Conservation (phyloP, 2,888 invertebrate species). For the Gasteruption jaculator region DNA sequence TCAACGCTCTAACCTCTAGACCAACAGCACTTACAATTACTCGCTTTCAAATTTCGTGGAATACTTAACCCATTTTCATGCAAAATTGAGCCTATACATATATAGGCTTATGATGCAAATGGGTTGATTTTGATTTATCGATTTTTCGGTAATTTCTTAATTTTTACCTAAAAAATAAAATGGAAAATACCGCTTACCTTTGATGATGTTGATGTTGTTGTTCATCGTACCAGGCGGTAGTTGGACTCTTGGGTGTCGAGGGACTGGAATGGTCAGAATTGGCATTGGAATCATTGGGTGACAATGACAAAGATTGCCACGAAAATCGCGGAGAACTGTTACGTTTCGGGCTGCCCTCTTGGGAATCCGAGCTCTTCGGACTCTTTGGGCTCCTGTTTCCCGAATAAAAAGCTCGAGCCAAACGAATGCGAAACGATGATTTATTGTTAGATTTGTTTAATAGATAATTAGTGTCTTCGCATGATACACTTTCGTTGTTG, state of each 20-base stretch:
- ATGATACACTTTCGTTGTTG: too few species aligned
- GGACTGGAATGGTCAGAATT: constrained; percentile 13
- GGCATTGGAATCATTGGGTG: constrained; percentile 6
- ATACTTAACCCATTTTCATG: too few species aligned
- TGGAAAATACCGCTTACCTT: neutral
- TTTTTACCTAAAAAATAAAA: neutral
- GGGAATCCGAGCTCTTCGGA: constrained; percentile 27
- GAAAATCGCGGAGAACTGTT: constrained; percentile 28
- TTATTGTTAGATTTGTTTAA: constrained; percentile 22
- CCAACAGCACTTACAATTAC: too few species aligned
- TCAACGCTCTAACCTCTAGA: too few species aligned
- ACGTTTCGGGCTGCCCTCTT: constrained; percentile 23
- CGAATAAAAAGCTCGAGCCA: constrained; percentile 28
- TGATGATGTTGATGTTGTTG: neutral
- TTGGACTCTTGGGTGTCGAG: constrained; percentile 10
- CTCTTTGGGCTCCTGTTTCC: constrained; percentile 25
- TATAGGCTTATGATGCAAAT: too few species aligned
- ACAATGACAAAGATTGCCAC: constrained; percentile 26
- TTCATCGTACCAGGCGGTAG: constrained; percentile 16
- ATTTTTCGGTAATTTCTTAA: too few species aligned
- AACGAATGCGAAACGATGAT: constrained; percentile 27
- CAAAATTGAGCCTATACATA: too few species aligned
- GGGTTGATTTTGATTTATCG: too few species aligned
- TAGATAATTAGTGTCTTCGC: constrained; percentile 12
- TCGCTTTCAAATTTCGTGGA: too few species aligned